Base-by-base conservation (phyloP, 1,140 invertebrate genomes). In the Papilio polyxenes region DNA sequence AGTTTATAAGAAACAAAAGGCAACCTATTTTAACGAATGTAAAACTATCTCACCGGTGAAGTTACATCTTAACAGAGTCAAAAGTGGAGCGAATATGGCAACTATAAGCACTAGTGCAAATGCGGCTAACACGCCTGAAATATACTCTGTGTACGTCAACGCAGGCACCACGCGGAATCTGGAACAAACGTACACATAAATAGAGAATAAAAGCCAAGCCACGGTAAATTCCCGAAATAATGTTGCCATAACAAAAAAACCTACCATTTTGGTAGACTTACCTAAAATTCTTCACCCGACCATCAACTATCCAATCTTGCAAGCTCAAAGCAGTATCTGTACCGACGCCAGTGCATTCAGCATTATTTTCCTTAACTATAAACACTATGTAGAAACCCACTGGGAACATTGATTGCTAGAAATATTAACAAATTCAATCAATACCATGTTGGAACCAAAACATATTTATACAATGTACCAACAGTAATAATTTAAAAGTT, bases 321-420 rank as follows among this genome's bases (percentile, higher is more conserved):
- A 20, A 17, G 15, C 17, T 31, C 17, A 13, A 23, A 8, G 74
- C 37, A n/a, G 65, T 75, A 65, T n/a, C 11, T 53, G 31, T 76
- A 40, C 81, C 82, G 15, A 83, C 11, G 0, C 95, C 95, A 65
- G 94, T 94, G 89, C 98, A 98, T 75, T 96, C 96, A 1, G 92
- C 95, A 85, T 98, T 97, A 85, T 96, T 96, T 11, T 96, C 95
- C 92, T 97, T 97, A 65, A 97, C 96, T 9, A 98, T 96, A 83
- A 98, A 95, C 7, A 98, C 97, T n/a, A 98, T 95, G 92, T 97
- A 98, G 90, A 98, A 97, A 6, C 97, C 97, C 76, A 94, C 87
- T 1, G 96, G 96, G 90, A 96, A 97, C 87, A 95, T 95, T 10
- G 94, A 91, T 95, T 95, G 95, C 97, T 97, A 88, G 3, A 95